These are phyloP conservation scores for Ophion obscuratus DNA, from an alignment of 2,888 invertebrate genomes.

Conservation along the genomic window DNA sequence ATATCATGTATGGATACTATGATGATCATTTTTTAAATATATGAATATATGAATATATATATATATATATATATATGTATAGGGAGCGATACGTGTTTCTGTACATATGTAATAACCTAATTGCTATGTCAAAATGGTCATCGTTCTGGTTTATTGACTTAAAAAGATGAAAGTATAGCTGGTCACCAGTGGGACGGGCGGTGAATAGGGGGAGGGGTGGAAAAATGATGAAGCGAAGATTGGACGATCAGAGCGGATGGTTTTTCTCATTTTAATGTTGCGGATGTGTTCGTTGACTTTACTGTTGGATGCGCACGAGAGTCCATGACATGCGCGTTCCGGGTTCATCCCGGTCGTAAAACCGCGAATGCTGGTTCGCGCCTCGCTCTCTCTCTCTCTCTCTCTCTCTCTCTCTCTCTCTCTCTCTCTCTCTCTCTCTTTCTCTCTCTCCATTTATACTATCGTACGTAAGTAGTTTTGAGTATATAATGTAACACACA, in stretches of 20 bases:
- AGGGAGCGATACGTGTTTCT: too few relatives aligned
- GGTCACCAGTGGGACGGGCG: not conserved
- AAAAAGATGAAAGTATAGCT: too few relatives aligned
- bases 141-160: not conserved
- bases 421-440: not conserved
- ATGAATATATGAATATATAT: too few relatives aligned
- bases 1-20: too few relatives aligned
- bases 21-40: too few relatives aligned
- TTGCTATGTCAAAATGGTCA: slow-evolving; percentile 56
- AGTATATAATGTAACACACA: not conserved
- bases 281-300: slow-evolving; percentile 34
- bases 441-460: slow-evolving; percentile 25
- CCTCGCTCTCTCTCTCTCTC: slow-evolving; percentile 16
- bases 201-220: not conserved
- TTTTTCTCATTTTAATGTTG: slow-evolving; percentile 43
- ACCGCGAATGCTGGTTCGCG: slow-evolving; percentile 59
- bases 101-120: slow-evolving; percentile 46
- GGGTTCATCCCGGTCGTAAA: slow-evolving; percentile 71
- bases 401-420: slow-evolving; percentile 2
- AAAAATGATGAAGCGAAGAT: slow-evolving; percentile 28
- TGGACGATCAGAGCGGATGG: slow-evolving; percentile 37
- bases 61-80: too few relatives aligned
- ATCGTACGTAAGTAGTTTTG: slow-evolving; percentile 9
- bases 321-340: slow-evolving; percentile 64
- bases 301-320: slow-evolving; percentile 58